Percentiles rank a stretch among this genome's conserved stretches.
These are phyloP conservation scores for Mongoloraphidia duomilia DNA, from an alignment of 2,888 invertebrate genomes.

Conservation along the genomic window DNA sequence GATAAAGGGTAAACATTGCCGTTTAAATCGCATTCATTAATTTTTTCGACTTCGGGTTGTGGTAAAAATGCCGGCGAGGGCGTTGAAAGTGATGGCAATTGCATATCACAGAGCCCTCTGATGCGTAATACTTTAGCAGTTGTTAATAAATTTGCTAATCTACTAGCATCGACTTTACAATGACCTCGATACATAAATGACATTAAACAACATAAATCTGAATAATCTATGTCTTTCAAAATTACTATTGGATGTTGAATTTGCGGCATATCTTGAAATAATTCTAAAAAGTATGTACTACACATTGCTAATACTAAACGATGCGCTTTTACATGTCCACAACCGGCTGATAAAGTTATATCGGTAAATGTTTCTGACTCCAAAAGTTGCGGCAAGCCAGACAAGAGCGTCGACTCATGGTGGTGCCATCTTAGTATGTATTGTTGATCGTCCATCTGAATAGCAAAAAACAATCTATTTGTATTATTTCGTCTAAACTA, in stretches of 20 bases:
- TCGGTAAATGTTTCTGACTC: slow-evolving; percentile 72
- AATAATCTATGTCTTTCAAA: slow-evolving; percentile 51
- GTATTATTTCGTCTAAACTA: not conserved
- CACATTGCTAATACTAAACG: slow-evolving; percentile 76
- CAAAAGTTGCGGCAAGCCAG: slow-evolving; percentile 61
- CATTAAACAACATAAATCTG: slow-evolving; percentile 60
- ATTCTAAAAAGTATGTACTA: slow-evolving; percentile 78
- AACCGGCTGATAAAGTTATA: slow-evolving; percentile 75
- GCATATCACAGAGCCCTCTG: slow-evolving; percentile 67
- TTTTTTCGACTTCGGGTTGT: not conserved
- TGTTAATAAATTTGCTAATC: slow-evolving; percentile 59
- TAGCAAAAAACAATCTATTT: not conserved
- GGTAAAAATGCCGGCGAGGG: too few relatives aligned
- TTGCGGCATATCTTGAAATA: slow-evolving; percentile 62
- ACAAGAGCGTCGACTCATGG: slow-evolving; percentile 39
- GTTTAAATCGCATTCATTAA: slow-evolving; percentile 1
- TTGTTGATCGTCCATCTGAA: slow-evolving; percentile 19
- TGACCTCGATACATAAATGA: slow-evolving; percentile 83
- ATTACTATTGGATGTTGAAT: slow-evolving; percentile 59
- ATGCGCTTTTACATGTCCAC: slow-evolving; percentile 72
- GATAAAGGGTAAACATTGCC: slow-evolving; percentile 2
- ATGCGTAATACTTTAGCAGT: slow-evolving; percentile 70
- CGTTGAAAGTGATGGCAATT: slow-evolving; percentile 21
- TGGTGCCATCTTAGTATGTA: slow-evolving; percentile 29
- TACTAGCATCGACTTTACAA: slow-evolving; percentile 67